Conservation (phyloP, 2,797 vertebrate species). For the Sebastes diploproa region DNA sequence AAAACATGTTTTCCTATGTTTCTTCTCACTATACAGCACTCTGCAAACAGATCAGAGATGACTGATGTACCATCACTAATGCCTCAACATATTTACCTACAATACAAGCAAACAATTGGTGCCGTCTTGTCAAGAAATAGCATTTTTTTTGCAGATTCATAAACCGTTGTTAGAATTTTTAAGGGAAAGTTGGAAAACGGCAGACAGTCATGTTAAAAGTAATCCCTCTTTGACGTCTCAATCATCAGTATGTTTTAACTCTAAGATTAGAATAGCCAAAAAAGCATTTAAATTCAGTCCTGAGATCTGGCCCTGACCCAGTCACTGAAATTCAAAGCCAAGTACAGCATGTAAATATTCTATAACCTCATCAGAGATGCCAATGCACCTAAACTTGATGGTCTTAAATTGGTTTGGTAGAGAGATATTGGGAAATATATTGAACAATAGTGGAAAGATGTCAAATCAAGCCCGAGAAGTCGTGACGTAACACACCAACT, state of each 20-base stretch:
- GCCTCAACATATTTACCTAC: conserved; percentile 56
- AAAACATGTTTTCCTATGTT: conserved; percentile 71
- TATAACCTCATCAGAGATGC: neutral
- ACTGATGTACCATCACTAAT: conserved; percentile 50
- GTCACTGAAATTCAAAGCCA: no score
- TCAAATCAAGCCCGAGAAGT: no score
- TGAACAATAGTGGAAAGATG: no score
- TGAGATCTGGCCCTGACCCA: neutral
- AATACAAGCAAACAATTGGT: conserved; percentile 31
- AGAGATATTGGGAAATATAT: neutral
- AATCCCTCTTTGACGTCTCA: neutral
- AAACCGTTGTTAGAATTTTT: neutral
- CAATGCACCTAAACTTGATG: neutral
- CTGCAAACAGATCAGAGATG: conserved; percentile 55
- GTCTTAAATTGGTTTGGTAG: neutral
- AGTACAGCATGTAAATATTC: no score
- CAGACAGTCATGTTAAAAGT: neutral
- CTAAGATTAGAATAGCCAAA: no score
- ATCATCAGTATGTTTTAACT: neutral
- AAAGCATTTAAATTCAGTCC: no score
- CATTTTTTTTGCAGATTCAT: neutral
- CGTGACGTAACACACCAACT: no score
- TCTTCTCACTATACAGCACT: conserved; percentile 45
- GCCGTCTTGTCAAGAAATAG: conserved; percentile 5
- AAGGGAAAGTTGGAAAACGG: neutral